Conservation (phyloP, 2,113 vertebrate genomes). For the Synchiropus splendidus region DNA sequence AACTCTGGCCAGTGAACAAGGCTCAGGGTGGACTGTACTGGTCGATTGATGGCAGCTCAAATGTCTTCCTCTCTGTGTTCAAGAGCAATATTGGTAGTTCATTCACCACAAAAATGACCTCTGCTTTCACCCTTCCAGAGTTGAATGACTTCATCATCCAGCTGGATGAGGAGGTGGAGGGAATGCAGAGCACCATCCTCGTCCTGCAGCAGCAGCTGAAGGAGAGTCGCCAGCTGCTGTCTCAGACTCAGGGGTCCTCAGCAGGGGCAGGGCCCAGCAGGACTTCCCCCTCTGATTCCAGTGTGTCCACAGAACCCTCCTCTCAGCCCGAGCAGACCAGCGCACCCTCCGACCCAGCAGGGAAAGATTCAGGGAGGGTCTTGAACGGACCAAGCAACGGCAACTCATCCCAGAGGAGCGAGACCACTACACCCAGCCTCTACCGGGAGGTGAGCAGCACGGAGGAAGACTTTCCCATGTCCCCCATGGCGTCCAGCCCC, state of each 20-base stretch:
- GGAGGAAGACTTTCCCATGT: conserved; percentile 86
- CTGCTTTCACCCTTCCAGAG: conserved; percentile 68
- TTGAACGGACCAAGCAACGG: conserved; percentile 93
- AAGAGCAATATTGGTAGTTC: too few relatives aligned
- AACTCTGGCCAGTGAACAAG: too few relatives aligned
- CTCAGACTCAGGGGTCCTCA: conserved; percentile 68
- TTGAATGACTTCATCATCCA: conserved; percentile 99
- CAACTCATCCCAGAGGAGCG: conserved; percentile 80
- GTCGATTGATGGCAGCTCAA: too few relatives aligned
- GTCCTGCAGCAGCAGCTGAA: conserved; percentile 95
- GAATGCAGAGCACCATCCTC: conserved; percentile 99
- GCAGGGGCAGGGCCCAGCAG: conserved; percentile 75
- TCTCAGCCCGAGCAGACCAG: conserved; percentile 68
- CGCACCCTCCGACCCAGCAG: conserved; percentile 51
- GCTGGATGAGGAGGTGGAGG: conserved; percentile 97
- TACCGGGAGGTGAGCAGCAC: conserved; percentile 87
- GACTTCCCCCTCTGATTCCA: conserved; percentile 69
- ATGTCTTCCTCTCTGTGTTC: too few relatives aligned
- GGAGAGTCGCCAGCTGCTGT: conserved; percentile 84
- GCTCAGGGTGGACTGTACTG: too few relatives aligned
- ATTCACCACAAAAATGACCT: too few relatives aligned
- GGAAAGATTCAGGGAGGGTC: conserved; percentile 87
- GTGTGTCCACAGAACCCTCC: conserved; percentile 70
- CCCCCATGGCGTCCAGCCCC: conserved; percentile 81
- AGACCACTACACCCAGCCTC: conserved; percentile 76